Evolutionary conservation across 2,888 invertebrate genomes (phyloP).

Genomic region (Apodemia zela): DNA sequence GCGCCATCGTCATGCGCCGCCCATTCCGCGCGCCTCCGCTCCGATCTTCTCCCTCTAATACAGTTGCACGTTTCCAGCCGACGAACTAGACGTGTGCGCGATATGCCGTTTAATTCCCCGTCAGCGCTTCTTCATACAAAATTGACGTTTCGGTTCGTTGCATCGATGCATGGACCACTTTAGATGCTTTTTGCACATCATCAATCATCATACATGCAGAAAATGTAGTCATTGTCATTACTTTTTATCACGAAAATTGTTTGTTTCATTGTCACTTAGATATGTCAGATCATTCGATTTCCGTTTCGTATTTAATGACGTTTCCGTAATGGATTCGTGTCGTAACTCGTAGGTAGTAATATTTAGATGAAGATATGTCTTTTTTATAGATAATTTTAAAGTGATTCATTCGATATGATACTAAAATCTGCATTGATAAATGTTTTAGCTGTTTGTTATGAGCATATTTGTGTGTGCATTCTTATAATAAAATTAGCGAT

Average conservation of each 20-base stretch:
- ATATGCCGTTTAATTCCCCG: conserved; percentile 64
- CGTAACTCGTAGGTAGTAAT: conserved; percentile 9
- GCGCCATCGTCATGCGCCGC: conserved; percentile 53
- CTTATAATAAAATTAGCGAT: not conserved
- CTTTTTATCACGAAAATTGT: conserved; percentile 34
- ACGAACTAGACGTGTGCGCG: conserved; percentile 65
- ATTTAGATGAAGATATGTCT: conserved; percentile 5
- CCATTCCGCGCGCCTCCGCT: conserved; percentile 38
- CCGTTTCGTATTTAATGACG: conserved; percentile 24
- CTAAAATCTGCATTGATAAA: not conserved
- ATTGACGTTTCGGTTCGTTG: conserved; percentile 75
- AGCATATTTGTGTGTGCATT: not conserved
- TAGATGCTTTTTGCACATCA: conserved; percentile 73
- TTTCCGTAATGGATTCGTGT: conserved; percentile 15
- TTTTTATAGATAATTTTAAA: not conserved
- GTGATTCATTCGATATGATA: not conserved
- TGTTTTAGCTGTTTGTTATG: not conserved
- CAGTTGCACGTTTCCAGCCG: conserved; percentile 67
- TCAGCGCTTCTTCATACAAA: conserved; percentile 68
- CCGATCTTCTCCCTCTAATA: conserved; percentile 39
- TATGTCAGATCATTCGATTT: conserved; percentile 38
- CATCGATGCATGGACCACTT: conserved; percentile 75
- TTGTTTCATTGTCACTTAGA: conserved; percentile 34
- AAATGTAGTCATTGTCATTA: conserved; percentile 40
- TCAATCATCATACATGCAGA: conserved; percentile 51